phyloP scores from a whole-genome alignment of 2,888 invertebrate species.

The Chrysolina haemoptera region DNA sequence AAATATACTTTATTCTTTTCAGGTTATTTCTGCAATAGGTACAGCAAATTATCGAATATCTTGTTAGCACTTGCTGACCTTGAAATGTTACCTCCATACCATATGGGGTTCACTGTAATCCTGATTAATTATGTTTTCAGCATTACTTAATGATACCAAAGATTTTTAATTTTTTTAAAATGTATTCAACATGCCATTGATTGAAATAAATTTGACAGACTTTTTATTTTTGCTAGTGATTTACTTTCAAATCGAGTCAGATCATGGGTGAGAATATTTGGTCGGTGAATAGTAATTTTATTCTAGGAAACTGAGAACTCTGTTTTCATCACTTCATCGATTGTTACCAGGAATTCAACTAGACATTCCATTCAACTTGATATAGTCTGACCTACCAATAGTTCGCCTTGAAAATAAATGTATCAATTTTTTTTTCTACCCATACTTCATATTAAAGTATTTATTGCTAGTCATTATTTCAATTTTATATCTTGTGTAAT shows the following conservation, averaged over 20 bases:
- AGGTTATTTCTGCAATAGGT: background rate
- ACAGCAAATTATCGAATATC: background rate
- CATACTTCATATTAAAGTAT: background rate
- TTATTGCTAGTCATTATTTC: background rate
- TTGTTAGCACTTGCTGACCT: background rate
- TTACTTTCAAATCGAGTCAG: background rate
- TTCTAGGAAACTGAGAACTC: no score
- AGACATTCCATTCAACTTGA: no score
- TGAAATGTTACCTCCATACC: background rate
- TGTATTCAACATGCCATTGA: background rate
- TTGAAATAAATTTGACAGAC: background rate
- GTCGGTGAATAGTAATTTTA: background rate
- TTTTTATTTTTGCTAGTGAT: background rate
- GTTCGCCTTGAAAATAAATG: no score
- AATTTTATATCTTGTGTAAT: background rate
- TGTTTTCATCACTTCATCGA: no score
- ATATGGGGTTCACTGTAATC: background rate
- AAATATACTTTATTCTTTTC: no score
- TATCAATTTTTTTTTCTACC: no score
- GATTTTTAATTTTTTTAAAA: background rate
- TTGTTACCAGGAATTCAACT: background rate
- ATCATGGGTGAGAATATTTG: background rate
- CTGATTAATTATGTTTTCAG: background rate
- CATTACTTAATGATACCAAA: slow-evolving; percentile 15
- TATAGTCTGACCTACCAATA: no score